These are phyloP conservation scores for Australoheros facetus DNA, from an alignment of 2,797 vertebrate species.

Conservation along the genomic window DNA sequence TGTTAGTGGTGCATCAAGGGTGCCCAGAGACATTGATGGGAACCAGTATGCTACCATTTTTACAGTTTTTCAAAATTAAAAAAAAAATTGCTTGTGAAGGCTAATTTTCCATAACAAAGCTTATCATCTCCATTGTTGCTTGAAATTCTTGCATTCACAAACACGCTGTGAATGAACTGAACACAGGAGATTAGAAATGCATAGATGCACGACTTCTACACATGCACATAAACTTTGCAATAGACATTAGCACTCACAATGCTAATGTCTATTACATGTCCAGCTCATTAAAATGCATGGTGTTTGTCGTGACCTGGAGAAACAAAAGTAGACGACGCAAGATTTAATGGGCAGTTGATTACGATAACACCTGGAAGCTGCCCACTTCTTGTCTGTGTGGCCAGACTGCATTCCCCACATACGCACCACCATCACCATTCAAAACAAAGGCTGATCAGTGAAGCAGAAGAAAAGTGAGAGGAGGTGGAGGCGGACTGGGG, in stretches of 20 bases:
- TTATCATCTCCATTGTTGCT: background rate
- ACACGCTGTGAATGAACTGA: background rate
- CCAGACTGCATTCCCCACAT: slow-evolving; percentile 45
- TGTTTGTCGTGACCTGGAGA: slow-evolving; percentile 54
- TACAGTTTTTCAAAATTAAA: background rate
- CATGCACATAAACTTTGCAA: background rate
- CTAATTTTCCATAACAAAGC: background rate
- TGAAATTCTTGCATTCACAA: background rate
- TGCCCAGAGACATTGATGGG: background rate
- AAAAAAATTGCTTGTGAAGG: background rate
- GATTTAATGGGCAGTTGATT: slow-evolving; percentile 67
- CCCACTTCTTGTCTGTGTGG: slow-evolving; percentile 54
- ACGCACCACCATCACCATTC: slow-evolving; percentile 24
- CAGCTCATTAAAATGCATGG: slow-evolving; percentile 41
- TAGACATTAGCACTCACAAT: background rate
- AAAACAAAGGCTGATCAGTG: slow-evolving; percentile 78
- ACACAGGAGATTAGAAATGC: background rate
- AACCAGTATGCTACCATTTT: background rate
- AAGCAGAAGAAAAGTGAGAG: slow-evolving; percentile 71
- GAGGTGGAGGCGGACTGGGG: slow-evolving; percentile 16
- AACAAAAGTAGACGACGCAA: slow-evolving; percentile 30
- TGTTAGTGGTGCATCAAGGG: background rate
- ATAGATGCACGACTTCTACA: background rate
- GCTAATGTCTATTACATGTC: slow-evolving; percentile 52
- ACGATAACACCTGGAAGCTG: slow-evolving; percentile 65